A percentile compares a stretch with the other conserved stretches of the same genome.
Conservation (phyloP, 1,140 invertebrate genomes). For the Dendrolimus punctatus region DNA sequence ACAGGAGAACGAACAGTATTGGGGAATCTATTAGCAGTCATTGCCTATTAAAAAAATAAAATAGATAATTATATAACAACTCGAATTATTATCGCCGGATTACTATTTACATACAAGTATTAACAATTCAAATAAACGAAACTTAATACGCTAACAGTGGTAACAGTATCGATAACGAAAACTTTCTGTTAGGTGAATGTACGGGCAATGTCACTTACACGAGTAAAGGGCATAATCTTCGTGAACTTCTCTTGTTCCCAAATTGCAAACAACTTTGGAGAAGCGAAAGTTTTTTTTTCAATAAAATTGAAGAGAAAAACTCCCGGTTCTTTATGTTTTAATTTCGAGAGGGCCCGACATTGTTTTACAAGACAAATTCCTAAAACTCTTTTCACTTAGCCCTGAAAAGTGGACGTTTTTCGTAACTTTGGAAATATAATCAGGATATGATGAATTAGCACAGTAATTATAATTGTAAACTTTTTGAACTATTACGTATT, state of each 20-base stretch:
- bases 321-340: constrained; percentile 6
- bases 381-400: background rate
- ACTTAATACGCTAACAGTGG: constrained; percentile 13
- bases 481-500: no score
- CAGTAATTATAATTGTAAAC: no score
- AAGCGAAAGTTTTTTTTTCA: constrained; percentile 3
- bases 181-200: constrained; percentile 14
- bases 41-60: no score
- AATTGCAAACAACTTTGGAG: constrained; percentile 6
- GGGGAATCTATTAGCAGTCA: no score
- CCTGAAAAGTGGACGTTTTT: constrained; percentile 1
- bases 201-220: constrained; percentile 18
- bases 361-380: constrained; percentile 7
- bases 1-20: no score
- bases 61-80: constrained; percentile 3
- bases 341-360: constrained; percentile 6
- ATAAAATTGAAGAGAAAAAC: constrained; percentile 13
- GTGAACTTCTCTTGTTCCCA: constrained; percentile 9
- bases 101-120: constrained; percentile 1
- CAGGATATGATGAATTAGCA: no score
- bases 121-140: constrained; percentile 5
- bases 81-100: constrained; percentile 8
- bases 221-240: constrained; percentile 19
- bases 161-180: constrained; percentile 9
- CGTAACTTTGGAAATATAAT: background rate